These are phyloP conservation scores for Coelinius sp. DNA, from an alignment of 2,888 invertebrate genomes.

Conservation along the genomic window DNA sequence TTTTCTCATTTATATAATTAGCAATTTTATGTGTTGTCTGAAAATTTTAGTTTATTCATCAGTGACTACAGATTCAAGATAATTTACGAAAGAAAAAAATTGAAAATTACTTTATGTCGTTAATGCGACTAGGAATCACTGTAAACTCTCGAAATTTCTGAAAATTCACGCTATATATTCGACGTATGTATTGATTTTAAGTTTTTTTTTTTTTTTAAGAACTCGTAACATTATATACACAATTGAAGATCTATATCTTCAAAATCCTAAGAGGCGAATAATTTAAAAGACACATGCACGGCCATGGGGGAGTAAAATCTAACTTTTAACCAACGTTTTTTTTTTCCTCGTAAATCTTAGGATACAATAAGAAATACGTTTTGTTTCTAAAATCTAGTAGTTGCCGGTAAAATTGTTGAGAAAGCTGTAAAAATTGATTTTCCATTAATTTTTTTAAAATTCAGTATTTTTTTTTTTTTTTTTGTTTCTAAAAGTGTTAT, in stretches of 20 bases:
- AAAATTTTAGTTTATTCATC: slow-evolving; percentile 7
- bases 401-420: slow-evolving; percentile 40
- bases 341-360: slow-evolving; percentile 31
- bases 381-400: slow-evolving; percentile 35
- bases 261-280: slow-evolving; percentile 38
- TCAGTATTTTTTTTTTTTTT: slow-evolving; percentile 13
- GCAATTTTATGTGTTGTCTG: slow-evolving; percentile 23
- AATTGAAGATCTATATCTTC: slow-evolving; percentile 44
- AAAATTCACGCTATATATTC: slow-evolving; percentile 9
- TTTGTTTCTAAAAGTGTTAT: neutral
- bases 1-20: slow-evolving; percentile 17
- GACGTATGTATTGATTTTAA: slow-evolving; percentile 6
- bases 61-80: slow-evolving; percentile 11
- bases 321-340: slow-evolving; percentile 27
- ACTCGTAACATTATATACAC: slow-evolving; percentile 45
- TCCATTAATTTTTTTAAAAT: slow-evolving; percentile 25
- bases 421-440: slow-evolving; percentile 57
- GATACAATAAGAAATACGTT: slow-evolving; percentile 36
- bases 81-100: neutral
- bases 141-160: neutral
- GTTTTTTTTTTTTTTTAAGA: slow-evolving; percentile 22
- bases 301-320: slow-evolving; percentile 26
- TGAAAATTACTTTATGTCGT: slow-evolving; percentile 3
- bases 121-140: slow-evolving; percentile 20
- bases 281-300: slow-evolving; percentile 32